Percentiles rank a stretch among this genome's conserved stretches.
Conservation (phyloP, 2,113 vertebrate species). For the Erinaceus europaeus region DNA sequence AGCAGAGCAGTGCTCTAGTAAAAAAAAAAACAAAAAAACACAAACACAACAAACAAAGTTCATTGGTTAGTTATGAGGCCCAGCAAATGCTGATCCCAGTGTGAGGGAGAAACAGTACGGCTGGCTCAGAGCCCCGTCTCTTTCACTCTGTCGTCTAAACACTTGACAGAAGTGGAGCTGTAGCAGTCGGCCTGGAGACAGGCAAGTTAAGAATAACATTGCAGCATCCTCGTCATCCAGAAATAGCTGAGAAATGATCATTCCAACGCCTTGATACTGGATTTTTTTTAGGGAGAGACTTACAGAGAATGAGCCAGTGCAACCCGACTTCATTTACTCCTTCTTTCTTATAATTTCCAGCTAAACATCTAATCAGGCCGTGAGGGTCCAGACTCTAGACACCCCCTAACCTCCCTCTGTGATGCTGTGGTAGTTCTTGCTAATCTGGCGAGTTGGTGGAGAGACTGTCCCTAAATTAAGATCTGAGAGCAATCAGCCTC, state of each 20-base stretch:
- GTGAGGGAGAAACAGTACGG: slow-evolving; percentile 37
- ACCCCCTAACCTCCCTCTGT: background rate
- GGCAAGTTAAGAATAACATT: slow-evolving; percentile 16
- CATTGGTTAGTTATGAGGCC: slow-evolving; percentile 52
- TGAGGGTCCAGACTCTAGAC: background rate
- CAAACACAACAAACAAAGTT: too few species aligned
- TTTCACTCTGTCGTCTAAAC: background rate
- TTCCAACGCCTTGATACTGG: slow-evolving; percentile 21
- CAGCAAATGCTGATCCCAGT: slow-evolving; percentile 58
- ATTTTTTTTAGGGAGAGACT: background rate
- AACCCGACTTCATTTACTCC: background rate
- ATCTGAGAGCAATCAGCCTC: background rate
- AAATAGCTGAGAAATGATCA: background rate
- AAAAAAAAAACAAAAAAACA: too few species aligned
- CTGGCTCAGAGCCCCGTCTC: slow-evolving; percentile 57
- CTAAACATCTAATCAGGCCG: background rate
- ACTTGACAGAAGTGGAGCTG: slow-evolving; percentile 43
- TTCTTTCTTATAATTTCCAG: background rate
- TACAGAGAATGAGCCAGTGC: background rate
- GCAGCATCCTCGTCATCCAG: slow-evolving; percentile 14
- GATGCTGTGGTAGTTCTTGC: background rate
- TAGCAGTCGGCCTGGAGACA: slow-evolving; percentile 74
- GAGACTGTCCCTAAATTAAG: slow-evolving; percentile 1
- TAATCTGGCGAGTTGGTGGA: background rate
- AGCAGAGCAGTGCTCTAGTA: too few species aligned